Evolutionary conservation across 2,888 invertebrate species (phyloP).

Genomic region (Diaprepes abbreviatus): DNA sequence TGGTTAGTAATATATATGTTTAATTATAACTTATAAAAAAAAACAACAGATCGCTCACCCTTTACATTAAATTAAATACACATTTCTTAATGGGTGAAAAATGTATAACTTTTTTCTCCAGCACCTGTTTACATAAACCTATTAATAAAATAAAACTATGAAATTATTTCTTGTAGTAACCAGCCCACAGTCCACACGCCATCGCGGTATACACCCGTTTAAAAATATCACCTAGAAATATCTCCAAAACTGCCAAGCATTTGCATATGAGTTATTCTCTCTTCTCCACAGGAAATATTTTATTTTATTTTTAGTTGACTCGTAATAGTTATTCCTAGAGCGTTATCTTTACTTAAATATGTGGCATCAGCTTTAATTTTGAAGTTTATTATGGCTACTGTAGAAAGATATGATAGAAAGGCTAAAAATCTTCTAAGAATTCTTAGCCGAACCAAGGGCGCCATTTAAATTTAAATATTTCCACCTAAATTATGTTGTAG

Average conservation of each 20-base stretch:
- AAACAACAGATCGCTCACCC: too few relatives aligned
- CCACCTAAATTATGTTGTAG: slow-evolving; percentile 25
- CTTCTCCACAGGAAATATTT: slow-evolving; percentile 26
- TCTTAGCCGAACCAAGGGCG: not conserved
- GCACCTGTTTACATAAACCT: too few relatives aligned
- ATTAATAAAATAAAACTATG: too few relatives aligned
- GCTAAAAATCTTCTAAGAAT: slow-evolving; percentile 7
- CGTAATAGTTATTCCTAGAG: slow-evolving; percentile 37
- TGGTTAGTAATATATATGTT: too few relatives aligned
- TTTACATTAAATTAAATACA: too few relatives aligned
- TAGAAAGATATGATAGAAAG: slow-evolving; percentile 6
- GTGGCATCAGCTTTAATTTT: slow-evolving; percentile 22
- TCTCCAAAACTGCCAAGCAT: slow-evolving; percentile 30
- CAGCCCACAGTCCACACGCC: too few relatives aligned
- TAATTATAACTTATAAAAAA: too few relatives aligned
- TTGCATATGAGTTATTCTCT: slow-evolving; percentile 38
- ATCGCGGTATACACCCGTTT: not conserved
- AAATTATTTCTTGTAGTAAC: too few relatives aligned
- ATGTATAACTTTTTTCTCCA: too few relatives aligned
- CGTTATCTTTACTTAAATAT: slow-evolving; percentile 43
- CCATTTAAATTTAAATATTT: slow-evolving; percentile 26
- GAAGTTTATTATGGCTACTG: slow-evolving; percentile 39
- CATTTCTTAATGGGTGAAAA: too few relatives aligned
- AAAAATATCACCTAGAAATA: slow-evolving; percentile 24
- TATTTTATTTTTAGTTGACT: slow-evolving; percentile 34